Evolutionary conservation across 1,140 invertebrate species (phyloP).

Genomic region (Nebria ingens): DNA sequence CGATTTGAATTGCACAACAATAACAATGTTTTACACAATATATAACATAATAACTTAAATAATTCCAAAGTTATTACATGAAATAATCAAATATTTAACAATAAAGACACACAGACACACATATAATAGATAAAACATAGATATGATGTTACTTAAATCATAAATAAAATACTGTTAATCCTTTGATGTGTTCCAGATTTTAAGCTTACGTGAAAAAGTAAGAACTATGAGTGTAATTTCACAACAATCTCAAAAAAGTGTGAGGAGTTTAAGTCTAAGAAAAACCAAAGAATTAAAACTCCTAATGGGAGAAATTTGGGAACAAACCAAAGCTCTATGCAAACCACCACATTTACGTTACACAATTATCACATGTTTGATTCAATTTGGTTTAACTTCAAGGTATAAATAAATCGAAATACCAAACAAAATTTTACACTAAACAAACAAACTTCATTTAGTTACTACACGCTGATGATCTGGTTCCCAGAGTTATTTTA

Average conservation of each 20-base stretch:
- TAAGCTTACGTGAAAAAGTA: conserved; percentile 53
- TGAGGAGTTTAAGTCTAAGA: conserved; percentile 46
- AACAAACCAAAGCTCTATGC: conserved; percentile 55
- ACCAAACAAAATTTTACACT: neutral
- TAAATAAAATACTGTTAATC: too few species aligned
- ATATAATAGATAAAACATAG: too few species aligned
- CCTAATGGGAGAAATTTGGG: conserved; percentile 51
- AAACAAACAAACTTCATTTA: conserved; percentile 28
- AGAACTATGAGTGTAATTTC: conserved; percentile 49
- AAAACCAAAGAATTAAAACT: conserved; percentile 56
- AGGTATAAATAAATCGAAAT: conserved; percentile 35
- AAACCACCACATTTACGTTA: conserved; percentile 56
- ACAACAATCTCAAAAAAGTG: conserved; percentile 42
- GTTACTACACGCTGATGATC: conserved; percentile 73
- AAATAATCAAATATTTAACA: too few species aligned
- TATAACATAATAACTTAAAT: too few species aligned
- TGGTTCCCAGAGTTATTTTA: conserved; percentile 75
- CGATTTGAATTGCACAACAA: too few species aligned
- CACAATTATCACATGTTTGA: conserved; percentile 58
- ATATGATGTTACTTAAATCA: too few species aligned
- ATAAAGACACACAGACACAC: too few species aligned
- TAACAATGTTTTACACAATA: too few species aligned
- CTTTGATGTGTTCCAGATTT: conserved; percentile 52
- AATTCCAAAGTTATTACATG: too few species aligned
- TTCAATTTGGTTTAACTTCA: conserved; percentile 63